Base-by-base conservation (phyloP, 1,140 invertebrate genomes). In the Gryon sp. region DNA sequence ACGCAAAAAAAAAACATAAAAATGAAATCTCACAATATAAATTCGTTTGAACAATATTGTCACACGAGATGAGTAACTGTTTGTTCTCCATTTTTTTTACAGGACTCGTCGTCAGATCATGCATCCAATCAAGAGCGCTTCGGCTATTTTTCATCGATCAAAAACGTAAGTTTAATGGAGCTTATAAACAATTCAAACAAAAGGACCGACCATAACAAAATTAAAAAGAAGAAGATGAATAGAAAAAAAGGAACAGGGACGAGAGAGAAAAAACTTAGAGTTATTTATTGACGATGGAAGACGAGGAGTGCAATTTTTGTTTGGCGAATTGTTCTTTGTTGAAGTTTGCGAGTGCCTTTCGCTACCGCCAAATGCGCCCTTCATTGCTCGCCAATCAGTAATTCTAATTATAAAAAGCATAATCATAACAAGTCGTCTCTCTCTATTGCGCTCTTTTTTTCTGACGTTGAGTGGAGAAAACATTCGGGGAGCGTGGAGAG, bases 31-130 rank as follows among this genome's bases (percentile, higher is more conserved):
- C 11, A 12, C 38, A 38, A 63, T 46, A 63, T 59, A 59, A 65
- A 73, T 73, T 73, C 50, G 60, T 30, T 65, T 50, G 52, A 12
- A 59, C 40, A 73, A 73, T 65, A 73, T 73, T 73, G 69, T 65
- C 69, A 73, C 48, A 19, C 36, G 28, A 22, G 28, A 40, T 55
- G 20, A 40, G 9, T 69, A 34, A 76, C 19, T 69, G 63, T 76
- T 76, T 76, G 63, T 62, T 48, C 63, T 65, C 45, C 32, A 66
- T 70, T 78, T 59, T n/a, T n/a, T n/a, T 79, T 81, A 11, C 66
- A 89, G 88, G 88, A 89, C 36, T 83, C 87, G 4, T 79, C 87
- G 36, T 79, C 83, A 38, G 88, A 89, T 55, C 87, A 88, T 85
- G 82, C 82, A 24, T 80, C 88, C 46, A 88, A 82, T 77, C 88